Evolutionary conservation across 2,888 invertebrate species (phyloP), one percentile per base, ranked within the genome.

Genomic region (Parnassius apollo): DNA sequence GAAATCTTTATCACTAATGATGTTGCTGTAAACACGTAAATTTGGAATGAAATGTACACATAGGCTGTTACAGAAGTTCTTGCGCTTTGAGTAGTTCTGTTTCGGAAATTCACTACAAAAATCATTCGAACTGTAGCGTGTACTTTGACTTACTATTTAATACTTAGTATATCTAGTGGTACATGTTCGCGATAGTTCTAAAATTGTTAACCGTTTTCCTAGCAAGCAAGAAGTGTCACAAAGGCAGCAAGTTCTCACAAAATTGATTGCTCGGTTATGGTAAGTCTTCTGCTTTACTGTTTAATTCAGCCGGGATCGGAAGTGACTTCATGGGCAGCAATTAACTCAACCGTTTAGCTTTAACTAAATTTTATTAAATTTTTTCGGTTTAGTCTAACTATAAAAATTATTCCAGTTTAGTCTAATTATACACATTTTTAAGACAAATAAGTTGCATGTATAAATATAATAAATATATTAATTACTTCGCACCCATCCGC

Each of bases 181-280:
- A 65, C 69, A 65, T 69, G 75, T 77, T 72, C 65, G 68, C 68
- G 72, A 70, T 69, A 74, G 75, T 81, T 76, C 70, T 73, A 69
- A 77, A 78, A 80, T 77, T 73, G 71, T 77, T 75, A 75, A 75
- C 75, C 76, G 75, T 73, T 75, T 71, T 70, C 65, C 49, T 65
- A 68, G 62, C 64, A 61, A 62, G 69, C 63, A 64, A 70, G 66
- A 58, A 61, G 62, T 65, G 71, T 74, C 77, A 80, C 75, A 79
- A 84, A 85, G 78, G 79, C 70, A 71, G 78, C 70, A 71, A 65
- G 73, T 74, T 77, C 80, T 77, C 70, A 74, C 75, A 80, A 84
- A 35, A 83, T 86, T 84, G 86, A 86, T 85, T 84, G 80, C 82
- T 77, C 73, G 74, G 76, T 80, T 73, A 72, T 72, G 73, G 76